Evolutionary conservation across 2,113 vertebrate species (phyloP).

Genomic region (Cynocephalus volans): DNA sequence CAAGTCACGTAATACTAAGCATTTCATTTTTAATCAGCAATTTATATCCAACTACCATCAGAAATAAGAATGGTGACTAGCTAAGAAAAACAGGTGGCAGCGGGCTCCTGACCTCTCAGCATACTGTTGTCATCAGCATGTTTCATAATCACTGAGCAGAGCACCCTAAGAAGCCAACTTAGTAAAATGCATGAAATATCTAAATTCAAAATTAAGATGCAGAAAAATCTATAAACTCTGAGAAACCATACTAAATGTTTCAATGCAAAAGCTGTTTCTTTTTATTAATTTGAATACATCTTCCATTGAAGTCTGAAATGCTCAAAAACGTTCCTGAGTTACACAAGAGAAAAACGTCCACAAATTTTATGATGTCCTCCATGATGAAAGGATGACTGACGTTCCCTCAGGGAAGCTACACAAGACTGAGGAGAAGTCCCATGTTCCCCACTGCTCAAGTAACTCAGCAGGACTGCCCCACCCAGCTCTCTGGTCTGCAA

Average conservation of each 20-base stretch:
- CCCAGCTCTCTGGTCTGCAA: neutral
- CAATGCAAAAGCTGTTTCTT: neutral
- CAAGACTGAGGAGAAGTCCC: neutral
- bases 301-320: neutral
- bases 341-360: neutral
- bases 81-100: neutral
- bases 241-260: neutral
- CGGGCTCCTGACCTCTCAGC: fast-evolving
- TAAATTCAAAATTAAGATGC: neutral
- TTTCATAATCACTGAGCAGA: neutral
- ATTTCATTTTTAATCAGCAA: neutral
- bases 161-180: neutral
- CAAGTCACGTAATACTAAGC: neutral
- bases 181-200: neutral
- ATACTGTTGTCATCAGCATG: neutral
- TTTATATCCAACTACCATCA: neutral
- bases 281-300: neutral
- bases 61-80: neutral
- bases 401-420: neutral
- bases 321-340: neutral
- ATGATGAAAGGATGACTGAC: fast-evolving
- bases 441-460: fast-evolving
- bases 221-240: neutral
- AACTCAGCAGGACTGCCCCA: fast-evolving
- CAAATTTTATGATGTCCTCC: neutral